Percentiles rank a stretch among this genome's conserved stretches.
These are phyloP conservation scores for Ophthalmolycus amberensis DNA, from an alignment of 2,113 vertebrate species.

Conservation along the genomic window DNA sequence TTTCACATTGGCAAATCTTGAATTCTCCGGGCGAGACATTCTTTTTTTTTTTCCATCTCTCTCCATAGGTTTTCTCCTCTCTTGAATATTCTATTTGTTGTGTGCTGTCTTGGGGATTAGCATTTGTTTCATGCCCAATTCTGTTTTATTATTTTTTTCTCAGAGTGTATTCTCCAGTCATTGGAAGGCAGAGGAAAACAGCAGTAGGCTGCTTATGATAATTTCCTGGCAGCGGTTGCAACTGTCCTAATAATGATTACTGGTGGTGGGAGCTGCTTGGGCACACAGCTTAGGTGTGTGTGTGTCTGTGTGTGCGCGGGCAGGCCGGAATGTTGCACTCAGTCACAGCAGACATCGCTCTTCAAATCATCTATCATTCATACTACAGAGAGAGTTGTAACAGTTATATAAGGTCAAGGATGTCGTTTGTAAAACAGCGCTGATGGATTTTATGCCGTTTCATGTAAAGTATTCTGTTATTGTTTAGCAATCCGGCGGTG, in stretches of 20 bases:
- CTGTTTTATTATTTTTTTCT: slow-evolving; percentile 39
- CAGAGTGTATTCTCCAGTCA: slow-evolving; percentile 54
- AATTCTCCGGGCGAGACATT: slow-evolving; percentile 68
- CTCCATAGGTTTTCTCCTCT: slow-evolving; percentile 48
- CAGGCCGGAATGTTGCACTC: slow-evolving; percentile 8
- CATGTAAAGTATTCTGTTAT: slow-evolving; percentile 4
- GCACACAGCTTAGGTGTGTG: slow-evolving; percentile 25
- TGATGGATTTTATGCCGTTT: slow-evolving; percentile 5
- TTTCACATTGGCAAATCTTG: slow-evolving; percentile 67
- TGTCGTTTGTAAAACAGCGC: slow-evolving; percentile 2
- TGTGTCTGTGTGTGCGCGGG: neutral
- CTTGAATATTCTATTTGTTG: slow-evolving; percentile 75
- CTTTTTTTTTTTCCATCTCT: slow-evolving; percentile 22
- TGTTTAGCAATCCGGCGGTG: neutral
- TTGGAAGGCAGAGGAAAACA: slow-evolving; percentile 62
- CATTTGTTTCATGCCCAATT: slow-evolving; percentile 60
- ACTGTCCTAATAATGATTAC: slow-evolving; percentile 71
- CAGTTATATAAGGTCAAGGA: slow-evolving; percentile 24
- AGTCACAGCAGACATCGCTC: slow-evolving; percentile 8
- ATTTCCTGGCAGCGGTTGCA: slow-evolving; percentile 63
- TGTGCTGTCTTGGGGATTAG: slow-evolving; percentile 58
- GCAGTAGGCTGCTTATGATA: slow-evolving; percentile 65
- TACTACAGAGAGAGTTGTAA: slow-evolving; percentile 5
- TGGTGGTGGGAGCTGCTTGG: slow-evolving; percentile 55
- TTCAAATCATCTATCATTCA: slow-evolving; percentile 27